phyloP scores from a whole-genome alignment of 2,797 vertebrate genomes.

The Macroramphosus scolopax region DNA sequence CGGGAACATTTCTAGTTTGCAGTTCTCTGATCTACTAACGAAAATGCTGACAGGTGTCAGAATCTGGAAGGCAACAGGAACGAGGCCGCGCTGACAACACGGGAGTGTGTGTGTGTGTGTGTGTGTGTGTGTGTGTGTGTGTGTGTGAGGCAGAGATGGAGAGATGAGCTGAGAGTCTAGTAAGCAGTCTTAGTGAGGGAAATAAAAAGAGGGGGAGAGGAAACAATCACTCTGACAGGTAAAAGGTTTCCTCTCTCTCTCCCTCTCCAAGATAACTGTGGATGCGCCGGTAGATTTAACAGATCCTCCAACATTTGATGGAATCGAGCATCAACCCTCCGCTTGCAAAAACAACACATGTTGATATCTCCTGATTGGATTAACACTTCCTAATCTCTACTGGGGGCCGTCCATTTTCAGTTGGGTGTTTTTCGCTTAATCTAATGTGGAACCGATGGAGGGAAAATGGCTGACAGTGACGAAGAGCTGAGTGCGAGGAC shows the following conservation, averaged over 20 bases:
- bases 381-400: conserved; percentile 62
- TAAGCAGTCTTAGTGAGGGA: conserved; percentile 64
- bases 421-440: conserved; percentile 69
- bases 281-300: conserved; percentile 54
- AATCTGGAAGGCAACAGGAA: conserved; percentile 71
- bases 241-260: conserved; percentile 20
- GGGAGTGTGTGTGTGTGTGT: conserved; percentile 44
- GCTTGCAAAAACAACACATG: conserved; percentile 47
- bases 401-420: conserved; percentile 74
- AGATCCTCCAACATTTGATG: conserved; percentile 66
- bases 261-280: conserved; percentile 40
- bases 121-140: too few species aligned
- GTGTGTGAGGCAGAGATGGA: conserved; percentile 65
- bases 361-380: conserved; percentile 62
- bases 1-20: conserved; percentile 72
- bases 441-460: conserved; percentile 68
- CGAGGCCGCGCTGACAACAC: conserved; percentile 68
- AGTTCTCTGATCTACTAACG: conserved; percentile 78
- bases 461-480: conserved; percentile 76
- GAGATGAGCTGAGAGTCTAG: conserved; percentile 68
- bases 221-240: conserved; percentile 72
- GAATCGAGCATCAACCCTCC: conserved; percentile 67
- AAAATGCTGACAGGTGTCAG: conserved; percentile 83
- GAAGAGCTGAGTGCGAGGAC: conserved; percentile 60
- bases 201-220: conserved; percentile 37